phyloP scores from a whole-genome alignment of 2,888 invertebrate species.

The Apamea epomidion region DNA sequence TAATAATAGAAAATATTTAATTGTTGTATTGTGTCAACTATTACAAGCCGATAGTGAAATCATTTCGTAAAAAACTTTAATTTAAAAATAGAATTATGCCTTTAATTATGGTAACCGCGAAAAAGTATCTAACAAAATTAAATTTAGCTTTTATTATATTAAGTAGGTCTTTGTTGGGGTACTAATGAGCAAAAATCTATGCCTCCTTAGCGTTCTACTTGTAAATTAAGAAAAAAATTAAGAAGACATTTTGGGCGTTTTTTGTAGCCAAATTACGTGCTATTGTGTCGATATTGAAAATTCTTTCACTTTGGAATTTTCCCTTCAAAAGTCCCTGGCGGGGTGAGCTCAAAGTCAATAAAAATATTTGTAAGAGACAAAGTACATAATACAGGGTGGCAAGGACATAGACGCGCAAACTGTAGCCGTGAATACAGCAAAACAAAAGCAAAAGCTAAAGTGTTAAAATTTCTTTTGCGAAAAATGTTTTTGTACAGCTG shows the following conservation, averaged over 20 bases:
- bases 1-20: too few species aligned
- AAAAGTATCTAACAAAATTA: background rate
- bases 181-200: background rate
- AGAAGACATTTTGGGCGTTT: background rate
- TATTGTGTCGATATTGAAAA: slow-evolving; percentile 19
- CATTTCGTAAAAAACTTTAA: background rate
- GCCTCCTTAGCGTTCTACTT: background rate
- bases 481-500: too few species aligned
- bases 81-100: background rate
- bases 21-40: background rate
- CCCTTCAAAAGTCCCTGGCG: background rate
- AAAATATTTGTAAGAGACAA: background rate
- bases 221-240: background rate
- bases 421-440: too few species aligned
- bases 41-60: too few species aligned
- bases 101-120: background rate
- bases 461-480: too few species aligned
- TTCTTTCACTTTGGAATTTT: slow-evolving; percentile 27
- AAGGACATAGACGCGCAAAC: too few species aligned
- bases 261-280: slow-evolving; percentile 1
- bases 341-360: background rate
- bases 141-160: background rate
- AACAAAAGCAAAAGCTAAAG: too few species aligned
- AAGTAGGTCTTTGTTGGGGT: background rate
- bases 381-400: too few species aligned